Conservation (phyloP, 1,140 invertebrate genomes). For the Drosophila punjabiensis region DNA sequence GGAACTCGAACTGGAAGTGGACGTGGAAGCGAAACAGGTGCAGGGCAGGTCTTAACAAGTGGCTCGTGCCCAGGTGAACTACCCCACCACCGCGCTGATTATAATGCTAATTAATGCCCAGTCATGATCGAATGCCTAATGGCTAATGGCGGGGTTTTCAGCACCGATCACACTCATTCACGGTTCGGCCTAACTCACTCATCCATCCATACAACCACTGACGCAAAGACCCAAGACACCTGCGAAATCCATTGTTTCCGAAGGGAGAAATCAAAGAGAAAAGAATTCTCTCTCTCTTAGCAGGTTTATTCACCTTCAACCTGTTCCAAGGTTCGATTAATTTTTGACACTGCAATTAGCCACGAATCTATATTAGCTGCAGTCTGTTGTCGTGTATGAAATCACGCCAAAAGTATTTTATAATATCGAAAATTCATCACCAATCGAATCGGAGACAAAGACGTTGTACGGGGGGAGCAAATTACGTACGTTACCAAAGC, state of each 20-base stretch:
- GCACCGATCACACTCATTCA: conserved; percentile 49
- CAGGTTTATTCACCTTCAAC: conserved; percentile 34
- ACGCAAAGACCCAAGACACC: conserved; percentile 41
- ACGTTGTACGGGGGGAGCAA: conserved; percentile 22
- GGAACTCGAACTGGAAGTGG: conserved; percentile 8
- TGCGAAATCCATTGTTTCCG: conserved; percentile 30
- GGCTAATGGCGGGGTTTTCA: conserved; percentile 41
- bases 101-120: conserved; percentile 73
- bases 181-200: conserved; percentile 32
- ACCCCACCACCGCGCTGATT: conserved; percentile 65
- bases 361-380: conserved; percentile 32
- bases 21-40: conserved; percentile 48
- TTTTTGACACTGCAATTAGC: conserved; percentile 41
- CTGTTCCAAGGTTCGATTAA: conserved; percentile 32
- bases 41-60: conserved; percentile 68
- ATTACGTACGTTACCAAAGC: conserved; percentile 57
- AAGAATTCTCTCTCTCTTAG: conserved; percentile 22
- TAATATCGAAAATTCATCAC: conserved; percentile 63
- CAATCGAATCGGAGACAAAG: conserved; percentile 31
- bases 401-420: conserved; percentile 70
- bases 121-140: conserved; percentile 30
- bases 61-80: conserved; percentile 80
- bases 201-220: conserved; percentile 31
- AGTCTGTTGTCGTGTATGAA: conserved; percentile 43
- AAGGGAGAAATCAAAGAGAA: conserved; percentile 11